Evolutionary conservation across 2,888 invertebrate genomes (phyloP), one percentile per base, ranked within the genome.

Genomic region (Spilosoma lubricipeda): DNA sequence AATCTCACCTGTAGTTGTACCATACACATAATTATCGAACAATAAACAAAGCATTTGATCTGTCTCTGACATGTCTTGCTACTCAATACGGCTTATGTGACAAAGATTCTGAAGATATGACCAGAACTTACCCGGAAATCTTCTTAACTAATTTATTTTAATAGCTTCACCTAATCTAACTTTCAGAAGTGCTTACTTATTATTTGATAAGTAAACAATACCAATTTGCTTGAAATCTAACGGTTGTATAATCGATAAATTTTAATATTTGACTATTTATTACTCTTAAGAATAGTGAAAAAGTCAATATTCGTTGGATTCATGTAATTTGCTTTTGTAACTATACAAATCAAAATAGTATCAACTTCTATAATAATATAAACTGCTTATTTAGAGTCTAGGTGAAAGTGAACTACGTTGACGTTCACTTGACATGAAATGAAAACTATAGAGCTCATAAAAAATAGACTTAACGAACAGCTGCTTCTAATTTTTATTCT

Each of bases 281-380:
- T 63, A 63, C 63, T 63, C 63, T 30, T 63, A 63, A 30, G 63
- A 63, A 63, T 63, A 63, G 18, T 63, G 30, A 63, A 30, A 18
- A 30, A 63, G 63, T 63, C 63, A 30, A 63, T 30, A 63, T 63
- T 30, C 30, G 5, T 30, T 30, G 15, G 27, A 59, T 30, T 27
- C 30, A 5, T 30, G 42, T 52, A 30, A 30, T 59, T 27, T 27
- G 1, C n/a, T 27, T 15, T n/a, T 0, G 8, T 11, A 11, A 27
- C 23, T 52, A 52, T 5, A 20, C 52, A 52, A 56, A 56, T 56
- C 3, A 56, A 13, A n/a, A n/a, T 56, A 56, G 7, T 56, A 56
- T 27, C 56, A 56, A n/a, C n/a, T 56, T 23, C 8, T 23, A 52
- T 52, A 18, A 18, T 3, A 39, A 39, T 39, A 48, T n/a, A 48